Percentiles rank a stretch among this genome's conserved stretches.
Evolutionary conservation across 2,113 vertebrate genomes (phyloP).

Genomic region (Calyptommatus sinebrachiatus): DNA sequence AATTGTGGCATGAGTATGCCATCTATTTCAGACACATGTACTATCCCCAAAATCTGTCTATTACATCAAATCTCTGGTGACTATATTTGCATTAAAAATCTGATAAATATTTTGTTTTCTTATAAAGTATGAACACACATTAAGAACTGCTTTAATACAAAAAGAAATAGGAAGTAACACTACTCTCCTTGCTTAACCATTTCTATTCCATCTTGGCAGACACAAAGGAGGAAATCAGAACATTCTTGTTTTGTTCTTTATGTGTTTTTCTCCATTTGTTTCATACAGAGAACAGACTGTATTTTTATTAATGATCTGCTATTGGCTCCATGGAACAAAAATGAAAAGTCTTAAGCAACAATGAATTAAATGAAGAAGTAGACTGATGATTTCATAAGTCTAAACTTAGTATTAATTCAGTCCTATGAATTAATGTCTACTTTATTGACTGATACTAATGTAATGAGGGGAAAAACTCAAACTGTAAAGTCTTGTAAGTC

Average conservation of each 20-base stretch:
- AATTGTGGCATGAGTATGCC: not conserved
- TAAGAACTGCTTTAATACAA: not conserved
- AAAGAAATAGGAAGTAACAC: not conserved
- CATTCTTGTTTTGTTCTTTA: not conserved
- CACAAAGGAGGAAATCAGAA: not conserved
- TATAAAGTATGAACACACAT: not conserved
- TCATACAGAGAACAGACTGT: not conserved
- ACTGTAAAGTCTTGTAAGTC: too few relatives aligned
- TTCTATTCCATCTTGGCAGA: not conserved
- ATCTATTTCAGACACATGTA: not conserved
- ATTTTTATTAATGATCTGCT: not conserved
- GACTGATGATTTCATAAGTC: not conserved
- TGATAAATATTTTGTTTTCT: not conserved
- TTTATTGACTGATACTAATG: too few relatives aligned
- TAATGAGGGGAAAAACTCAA: too few relatives aligned
- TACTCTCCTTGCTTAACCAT: not conserved
- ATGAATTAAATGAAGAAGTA: not conserved
- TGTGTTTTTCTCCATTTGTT: not conserved
- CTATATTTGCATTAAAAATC: not conserved
- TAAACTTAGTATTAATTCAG: not conserved
- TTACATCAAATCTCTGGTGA: not conserved
- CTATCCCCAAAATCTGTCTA: not conserved
- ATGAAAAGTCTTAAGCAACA: not conserved
- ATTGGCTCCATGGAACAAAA: not conserved
- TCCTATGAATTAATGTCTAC: too few relatives aligned